Percentiles rank a stretch among this genome's conserved stretches.
Conservation (phyloP, 2,113 vertebrate species). For the Desmodus rotundus region DNA sequence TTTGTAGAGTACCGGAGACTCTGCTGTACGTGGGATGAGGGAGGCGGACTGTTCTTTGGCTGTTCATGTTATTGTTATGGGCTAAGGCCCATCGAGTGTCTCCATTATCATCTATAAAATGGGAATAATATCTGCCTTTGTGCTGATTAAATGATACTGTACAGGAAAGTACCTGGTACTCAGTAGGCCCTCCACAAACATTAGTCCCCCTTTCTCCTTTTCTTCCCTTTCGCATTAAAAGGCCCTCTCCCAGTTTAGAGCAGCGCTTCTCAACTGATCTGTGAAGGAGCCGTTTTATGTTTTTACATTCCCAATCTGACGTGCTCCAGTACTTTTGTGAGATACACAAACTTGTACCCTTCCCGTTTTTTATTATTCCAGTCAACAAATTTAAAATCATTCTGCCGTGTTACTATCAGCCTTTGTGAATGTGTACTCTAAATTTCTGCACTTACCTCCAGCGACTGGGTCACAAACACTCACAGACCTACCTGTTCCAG, state of each 20-base stretch:
- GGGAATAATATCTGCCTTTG: not conserved
- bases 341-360: not conserved
- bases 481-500: not conserved
- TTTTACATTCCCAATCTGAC: not conserved
- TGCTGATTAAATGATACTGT: not conserved
- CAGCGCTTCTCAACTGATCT: not conserved
- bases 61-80: not conserved
- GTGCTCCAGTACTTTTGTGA: not conserved
- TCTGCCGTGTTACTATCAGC: not conserved
- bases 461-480: not conserved
- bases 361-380: not conserved
- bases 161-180: not conserved
- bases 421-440: not conserved
- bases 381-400: not conserved
- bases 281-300: not conserved
- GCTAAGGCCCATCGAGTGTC: not conserved
- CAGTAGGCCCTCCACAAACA: not conserved
- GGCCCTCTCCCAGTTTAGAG: not conserved
- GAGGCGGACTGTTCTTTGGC: not conserved
- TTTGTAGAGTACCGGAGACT: not conserved
- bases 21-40: not conserved
- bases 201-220: not conserved
- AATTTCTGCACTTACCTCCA: not conserved
- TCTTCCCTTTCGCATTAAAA: not conserved
- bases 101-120: not conserved